Percentiles rank a stretch among this genome's conserved stretches.
Evolutionary conservation across 2,113 vertebrate genomes (phyloP).

Genomic region (Dolichotis patagonum): DNA sequence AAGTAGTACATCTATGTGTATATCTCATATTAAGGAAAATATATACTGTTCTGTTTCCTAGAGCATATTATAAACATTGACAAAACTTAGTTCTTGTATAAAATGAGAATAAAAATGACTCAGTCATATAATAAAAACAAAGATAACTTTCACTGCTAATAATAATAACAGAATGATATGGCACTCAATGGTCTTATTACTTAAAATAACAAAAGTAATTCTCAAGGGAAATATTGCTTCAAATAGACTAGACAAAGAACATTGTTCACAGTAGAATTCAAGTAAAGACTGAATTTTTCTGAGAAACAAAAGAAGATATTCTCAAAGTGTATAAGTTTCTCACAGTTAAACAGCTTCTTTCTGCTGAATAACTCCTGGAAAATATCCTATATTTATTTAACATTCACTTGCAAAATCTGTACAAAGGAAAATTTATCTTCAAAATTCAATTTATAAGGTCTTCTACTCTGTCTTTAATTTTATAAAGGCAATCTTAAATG

Average conservation of each 20-base stretch:
- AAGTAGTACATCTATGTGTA: neutral
- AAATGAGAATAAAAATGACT: neutral
- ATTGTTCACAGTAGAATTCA: neutral
- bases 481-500: neutral
- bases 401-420: neutral
- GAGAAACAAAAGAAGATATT: neutral
- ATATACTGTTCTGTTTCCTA: neutral
- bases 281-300: neutral
- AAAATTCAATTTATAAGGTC: neutral
- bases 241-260: neutral
- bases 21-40: neutral
- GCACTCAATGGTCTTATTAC: neutral
- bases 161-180: neutral
- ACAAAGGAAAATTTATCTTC: neutral
- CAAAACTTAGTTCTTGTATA: neutral
- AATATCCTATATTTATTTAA: neutral
- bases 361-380: neutral
- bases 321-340: neutral
- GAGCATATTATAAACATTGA: neutral
- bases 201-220: constrained; percentile 19
- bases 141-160: neutral
- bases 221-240: neutral
- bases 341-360: neutral
- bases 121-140: neutral
- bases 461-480: neutral